phyloP scores from a whole-genome alignment of 2,888 invertebrate species.

The Lacanobia oleracea region DNA sequence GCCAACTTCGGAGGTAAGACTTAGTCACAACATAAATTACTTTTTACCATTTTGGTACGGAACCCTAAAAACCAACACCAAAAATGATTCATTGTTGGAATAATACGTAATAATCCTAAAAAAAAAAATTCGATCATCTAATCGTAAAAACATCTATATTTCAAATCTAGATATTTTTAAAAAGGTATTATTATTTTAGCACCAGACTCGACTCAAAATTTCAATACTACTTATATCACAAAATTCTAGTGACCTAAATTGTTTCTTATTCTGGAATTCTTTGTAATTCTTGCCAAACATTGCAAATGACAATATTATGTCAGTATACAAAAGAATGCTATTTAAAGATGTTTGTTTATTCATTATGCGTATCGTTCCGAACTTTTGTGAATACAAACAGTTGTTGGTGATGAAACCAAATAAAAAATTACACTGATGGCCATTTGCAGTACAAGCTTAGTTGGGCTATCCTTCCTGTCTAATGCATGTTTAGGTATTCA shows the following conservation, averaged over 20 bases:
- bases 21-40: too few species aligned
- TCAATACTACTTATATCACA: conserved; percentile 1
- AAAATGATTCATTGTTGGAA: background rate
- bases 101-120: background rate
- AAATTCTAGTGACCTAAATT: conserved; percentile 21
- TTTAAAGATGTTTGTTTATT: conserved; percentile 1
- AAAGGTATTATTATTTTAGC: background rate
- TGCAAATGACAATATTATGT: conserved; percentile 13
- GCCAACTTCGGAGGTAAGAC: too few species aligned
- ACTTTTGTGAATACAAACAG: conserved; percentile 11
- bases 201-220: background rate
- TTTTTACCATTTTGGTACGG: too few species aligned
- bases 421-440: conserved; percentile 19
- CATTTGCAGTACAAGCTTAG: background rate
- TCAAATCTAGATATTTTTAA: too few species aligned
- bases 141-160: background rate
- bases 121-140: too few species aligned
- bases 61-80: background rate
- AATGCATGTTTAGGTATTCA: background rate
- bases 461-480: conserved; percentile 18
- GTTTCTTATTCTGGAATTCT: conserved; percentile 2
- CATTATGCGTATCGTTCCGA: background rate
- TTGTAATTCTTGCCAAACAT: background rate
- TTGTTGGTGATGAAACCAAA: background rate
- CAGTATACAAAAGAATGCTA: conserved; percentile 14